Evolutionary conservation across 35 echinoderm and acorn worm species (phyloP).

Genomic region (Apostichopus californicus): DNA sequence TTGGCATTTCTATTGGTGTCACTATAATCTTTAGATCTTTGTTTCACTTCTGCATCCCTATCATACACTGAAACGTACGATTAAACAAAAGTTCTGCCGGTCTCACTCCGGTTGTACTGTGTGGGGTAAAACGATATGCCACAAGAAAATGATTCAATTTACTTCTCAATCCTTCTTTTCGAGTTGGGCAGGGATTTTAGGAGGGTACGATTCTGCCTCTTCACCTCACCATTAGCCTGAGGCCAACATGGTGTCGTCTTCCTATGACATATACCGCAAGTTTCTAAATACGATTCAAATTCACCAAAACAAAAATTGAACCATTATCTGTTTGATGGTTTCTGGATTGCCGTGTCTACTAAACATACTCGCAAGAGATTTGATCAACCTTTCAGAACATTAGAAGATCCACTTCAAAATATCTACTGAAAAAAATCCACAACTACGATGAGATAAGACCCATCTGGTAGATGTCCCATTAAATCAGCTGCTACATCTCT

Average conservation of each 20-base stretch:
- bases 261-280: background rate
- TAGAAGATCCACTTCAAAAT: background rate
- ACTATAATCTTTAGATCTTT: constrained; percentile 22
- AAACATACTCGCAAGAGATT: background rate
- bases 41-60: constrained; percentile 48
- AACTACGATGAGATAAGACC: background rate
- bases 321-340: background rate
- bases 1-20: constrained; percentile 46
- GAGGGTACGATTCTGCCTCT: constrained; percentile 60
- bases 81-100: constrained; percentile 60
- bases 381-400: background rate
- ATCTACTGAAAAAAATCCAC: background rate
- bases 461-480: background rate
- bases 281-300: background rate
- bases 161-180: constrained; percentile 63
- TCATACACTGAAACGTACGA: background rate
- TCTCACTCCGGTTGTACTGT: constrained; percentile 57
- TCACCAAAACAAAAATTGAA: background rate
- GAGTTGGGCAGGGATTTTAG: constrained; percentile 26
- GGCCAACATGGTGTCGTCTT: constrained; percentile 38
- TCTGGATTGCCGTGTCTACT: background rate
- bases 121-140: constrained; percentile 61
- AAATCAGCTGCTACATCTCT: background rate
- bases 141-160: constrained; percentile 54
- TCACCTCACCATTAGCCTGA: constrained; percentile 65